Conservation (phyloP, 2,797 vertebrate species). For the Bryconaethiops microstoma region DNA sequence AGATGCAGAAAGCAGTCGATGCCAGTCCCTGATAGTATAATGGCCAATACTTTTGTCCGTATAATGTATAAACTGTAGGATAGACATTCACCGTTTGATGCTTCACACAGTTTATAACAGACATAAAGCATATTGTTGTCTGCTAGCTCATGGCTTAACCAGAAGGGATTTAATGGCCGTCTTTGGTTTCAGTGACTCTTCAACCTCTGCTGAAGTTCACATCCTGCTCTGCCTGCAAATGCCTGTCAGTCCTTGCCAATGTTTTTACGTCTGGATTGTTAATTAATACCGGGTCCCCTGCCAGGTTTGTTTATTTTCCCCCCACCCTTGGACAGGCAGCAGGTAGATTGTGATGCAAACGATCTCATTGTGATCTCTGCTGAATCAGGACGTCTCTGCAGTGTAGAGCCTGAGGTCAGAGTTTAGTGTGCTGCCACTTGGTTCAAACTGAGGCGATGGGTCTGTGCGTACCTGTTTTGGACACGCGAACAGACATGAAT, state of each 20-base stretch:
- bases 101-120: not conserved
- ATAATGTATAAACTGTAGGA: not conserved
- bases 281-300: slow-evolving; percentile 69
- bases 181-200: slow-evolving; percentile 33
- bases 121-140: slow-evolving; percentile 13
- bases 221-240: slow-evolving; percentile 40
- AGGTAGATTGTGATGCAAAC: slow-evolving; percentile 50
- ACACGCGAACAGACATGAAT: slow-evolving; percentile 39
- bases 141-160: slow-evolving; percentile 29
- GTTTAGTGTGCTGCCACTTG: slow-evolving; percentile 23
- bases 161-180: slow-evolving; percentile 31
- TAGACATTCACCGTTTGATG: not conserved
- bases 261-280: slow-evolving; percentile 55
- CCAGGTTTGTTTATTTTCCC: slow-evolving; percentile 66
- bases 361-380: slow-evolving; percentile 39
- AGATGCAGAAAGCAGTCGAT: not conserved
- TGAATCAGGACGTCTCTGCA: slow-evolving; percentile 38
- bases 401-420: slow-evolving; percentile 42
- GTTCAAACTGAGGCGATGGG: slow-evolving; percentile 23
- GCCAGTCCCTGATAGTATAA: no score
- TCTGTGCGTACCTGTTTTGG: not conserved
- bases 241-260: slow-evolving; percentile 41
- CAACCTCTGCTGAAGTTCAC: slow-evolving; percentile 27
- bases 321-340: slow-evolving; percentile 40
- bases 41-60: no score